Conservation (phyloP, 2,888 invertebrate species). For the Drosophila ezoana region DNA sequence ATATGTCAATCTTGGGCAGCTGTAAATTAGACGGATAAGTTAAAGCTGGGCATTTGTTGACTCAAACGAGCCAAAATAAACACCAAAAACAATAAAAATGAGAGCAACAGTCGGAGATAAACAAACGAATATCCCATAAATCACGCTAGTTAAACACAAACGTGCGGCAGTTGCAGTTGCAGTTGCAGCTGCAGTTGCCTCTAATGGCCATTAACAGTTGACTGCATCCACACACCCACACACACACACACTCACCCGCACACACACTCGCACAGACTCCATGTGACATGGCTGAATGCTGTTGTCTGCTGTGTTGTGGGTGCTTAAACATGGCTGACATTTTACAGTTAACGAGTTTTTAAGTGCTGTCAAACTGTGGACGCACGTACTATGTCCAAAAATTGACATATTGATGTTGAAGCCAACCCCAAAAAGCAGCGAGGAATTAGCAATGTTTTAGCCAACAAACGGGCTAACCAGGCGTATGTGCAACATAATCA, state of each 20-base stretch:
- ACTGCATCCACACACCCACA: constrained; percentile 9
- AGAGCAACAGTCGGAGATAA: constrained; percentile 9
- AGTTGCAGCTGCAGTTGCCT: constrained; percentile 12
- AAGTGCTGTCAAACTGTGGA: constrained; percentile 68
- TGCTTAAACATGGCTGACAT: constrained; percentile 58
- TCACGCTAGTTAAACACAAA: constrained; percentile 43
- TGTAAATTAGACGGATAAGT: constrained; percentile 12
- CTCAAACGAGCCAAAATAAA: constrained; percentile 16
- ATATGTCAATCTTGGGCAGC: constrained; percentile 10
- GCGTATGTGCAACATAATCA: constrained; percentile 13
- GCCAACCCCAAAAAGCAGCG: not conserved
- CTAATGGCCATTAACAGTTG: constrained; percentile 34
- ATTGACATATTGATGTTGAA: constrained; percentile 50
- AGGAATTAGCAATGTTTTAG: not conserved
- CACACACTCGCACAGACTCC: not conserved
- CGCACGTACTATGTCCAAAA: constrained; percentile 22
- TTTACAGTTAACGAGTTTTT: constrained; percentile 73
- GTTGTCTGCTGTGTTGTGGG: constrained; percentile 26
- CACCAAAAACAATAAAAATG: constrained; percentile 9
- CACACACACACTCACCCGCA: constrained; percentile 6
- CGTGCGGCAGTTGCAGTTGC: constrained; percentile 35
- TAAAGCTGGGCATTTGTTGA: constrained; percentile 19
- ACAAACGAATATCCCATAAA: constrained; percentile 28
- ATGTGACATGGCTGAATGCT: not conserved
- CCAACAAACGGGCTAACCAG: not conserved